Base-by-base conservation (phyloP, 2,797 vertebrate genomes). In the Euphonia xanthogaster region DNA sequence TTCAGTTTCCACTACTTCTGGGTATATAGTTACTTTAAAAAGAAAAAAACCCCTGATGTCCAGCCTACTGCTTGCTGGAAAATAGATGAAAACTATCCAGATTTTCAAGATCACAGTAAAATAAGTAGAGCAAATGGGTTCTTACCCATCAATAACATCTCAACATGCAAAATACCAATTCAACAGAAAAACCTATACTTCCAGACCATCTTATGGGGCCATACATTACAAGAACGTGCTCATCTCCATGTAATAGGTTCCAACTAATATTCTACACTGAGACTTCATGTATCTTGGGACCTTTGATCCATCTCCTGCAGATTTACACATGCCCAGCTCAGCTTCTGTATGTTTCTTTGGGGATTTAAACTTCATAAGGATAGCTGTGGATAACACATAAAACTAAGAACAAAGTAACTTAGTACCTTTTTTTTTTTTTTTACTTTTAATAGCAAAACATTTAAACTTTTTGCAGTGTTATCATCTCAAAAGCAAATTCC, bases 1-100 rank as follows among this genome's bases (percentile, higher is more conserved):
- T 78, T 96, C 67, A 70, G 70, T 95, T 97, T 96, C 95, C 95
- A 94, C 54, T 84, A 93, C 77, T 96, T 96, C 95, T 98, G 90
- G 86, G 94, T 96, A 97, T 86, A 96, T 5, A 94, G 76, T 96
- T 95, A 97, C 16, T 93, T 50, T 40, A 91, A 93, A 92, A 96
- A 80, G 81, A 82, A 93, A 87, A 93, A 93, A 94, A 93, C 19
- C 81, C 50, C 96, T 97, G 78, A 95, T 93, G 93, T 96, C 77
- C 94, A 93, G 90, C 73, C 76, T 91, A 95, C 54, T 92, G 72
- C 93, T 92, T 96, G 84, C 80, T 97, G 96, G 92, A 97, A 97
- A 97, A 97, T 40, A 89, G 70, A 94, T 72, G 92, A 97, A 87
- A 33, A 37, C 50, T 73, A 91, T 30, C 65, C 93, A 97, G 88